These are phyloP conservation scores for Diachasmimorpha longicaudata DNA, from an alignment of 1,140 invertebrate genomes.

Conservation along the genomic window DNA sequence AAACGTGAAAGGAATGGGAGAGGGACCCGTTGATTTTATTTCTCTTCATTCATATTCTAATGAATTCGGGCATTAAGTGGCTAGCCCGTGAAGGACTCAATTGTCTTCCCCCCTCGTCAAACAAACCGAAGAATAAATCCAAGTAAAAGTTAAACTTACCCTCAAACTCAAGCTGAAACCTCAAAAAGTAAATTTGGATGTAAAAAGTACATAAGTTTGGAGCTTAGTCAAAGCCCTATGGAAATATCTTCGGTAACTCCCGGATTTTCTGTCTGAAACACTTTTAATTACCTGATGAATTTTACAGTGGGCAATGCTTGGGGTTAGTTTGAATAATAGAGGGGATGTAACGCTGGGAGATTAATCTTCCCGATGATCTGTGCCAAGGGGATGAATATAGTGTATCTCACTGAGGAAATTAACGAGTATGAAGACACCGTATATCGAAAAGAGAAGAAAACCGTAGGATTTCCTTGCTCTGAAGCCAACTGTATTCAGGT, in stretches of 20 bases:
- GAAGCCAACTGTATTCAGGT: constrained; percentile 47
- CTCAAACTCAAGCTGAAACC: not conserved
- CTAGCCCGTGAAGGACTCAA: not conserved
- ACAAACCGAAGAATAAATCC: not conserved
- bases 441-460: constrained; percentile 49
- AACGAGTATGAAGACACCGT: constrained; percentile 51
- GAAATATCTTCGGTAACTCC: too few relatives aligned
- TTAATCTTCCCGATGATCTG: constrained; percentile 47
- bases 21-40: constrained; percentile 21
- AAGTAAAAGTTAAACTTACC: not conserved
- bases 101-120: not conserved
- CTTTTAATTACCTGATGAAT: too few relatives aligned
- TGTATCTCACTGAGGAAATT: constrained; percentile 52
- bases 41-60: constrained; percentile 24
- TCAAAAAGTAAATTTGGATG: too few relatives aligned
- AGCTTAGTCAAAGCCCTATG: not conserved
- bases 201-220: too few relatives aligned
- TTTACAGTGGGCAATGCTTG: too few relatives aligned
- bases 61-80: constrained; percentile 25
- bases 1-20: not conserved
- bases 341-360: not conserved
- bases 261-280: too few relatives aligned
- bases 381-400: constrained; percentile 54
- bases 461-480: constrained; percentile 49
- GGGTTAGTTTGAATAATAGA: too few relatives aligned